Evolutionary conservation across 1,140 invertebrate species (phyloP).

Genomic region (Holotrichia oblita): DNA sequence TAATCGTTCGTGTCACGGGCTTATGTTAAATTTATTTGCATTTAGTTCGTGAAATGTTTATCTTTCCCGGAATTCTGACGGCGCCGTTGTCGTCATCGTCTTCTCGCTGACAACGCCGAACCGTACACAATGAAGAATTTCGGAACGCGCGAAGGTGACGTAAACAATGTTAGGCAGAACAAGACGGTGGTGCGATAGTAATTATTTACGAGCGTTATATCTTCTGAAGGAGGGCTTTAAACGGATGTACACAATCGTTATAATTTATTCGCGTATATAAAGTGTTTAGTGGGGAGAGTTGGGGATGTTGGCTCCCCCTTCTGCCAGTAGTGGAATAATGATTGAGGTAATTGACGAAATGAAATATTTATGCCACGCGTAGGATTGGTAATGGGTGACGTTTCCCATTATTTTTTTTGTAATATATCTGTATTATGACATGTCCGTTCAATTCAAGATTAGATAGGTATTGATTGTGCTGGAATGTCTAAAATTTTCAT

Average conservation of each 20-base stretch:
- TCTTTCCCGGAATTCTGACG: conserved; percentile 18
- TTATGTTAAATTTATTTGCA: conserved; percentile 27
- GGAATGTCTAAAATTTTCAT: no score
- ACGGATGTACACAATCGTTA: not conserved
- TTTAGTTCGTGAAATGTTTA: conserved; percentile 32
- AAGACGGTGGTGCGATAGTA: not conserved
- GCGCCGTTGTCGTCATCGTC: not conserved
- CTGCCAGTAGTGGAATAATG: no score
- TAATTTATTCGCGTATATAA: not conserved
- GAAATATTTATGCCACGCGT: no score
- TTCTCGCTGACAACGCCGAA: not conserved
- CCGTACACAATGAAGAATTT: not conserved
- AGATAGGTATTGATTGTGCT: no score
- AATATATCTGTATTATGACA: no score
- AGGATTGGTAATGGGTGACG: no score
- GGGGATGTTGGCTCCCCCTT: no score
- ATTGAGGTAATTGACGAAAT: no score
- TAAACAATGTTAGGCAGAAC: not conserved
- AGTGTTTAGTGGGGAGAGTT: not conserved
- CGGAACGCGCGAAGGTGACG: not conserved
- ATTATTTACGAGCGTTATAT: not conserved
- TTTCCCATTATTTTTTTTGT: no score
- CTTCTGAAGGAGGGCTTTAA: not conserved
- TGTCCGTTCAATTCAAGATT: no score
- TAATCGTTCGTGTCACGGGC: conserved; percentile 19